Conservation (phyloP, 1,140 invertebrate genomes). For the Drosophila repleta region DNA sequence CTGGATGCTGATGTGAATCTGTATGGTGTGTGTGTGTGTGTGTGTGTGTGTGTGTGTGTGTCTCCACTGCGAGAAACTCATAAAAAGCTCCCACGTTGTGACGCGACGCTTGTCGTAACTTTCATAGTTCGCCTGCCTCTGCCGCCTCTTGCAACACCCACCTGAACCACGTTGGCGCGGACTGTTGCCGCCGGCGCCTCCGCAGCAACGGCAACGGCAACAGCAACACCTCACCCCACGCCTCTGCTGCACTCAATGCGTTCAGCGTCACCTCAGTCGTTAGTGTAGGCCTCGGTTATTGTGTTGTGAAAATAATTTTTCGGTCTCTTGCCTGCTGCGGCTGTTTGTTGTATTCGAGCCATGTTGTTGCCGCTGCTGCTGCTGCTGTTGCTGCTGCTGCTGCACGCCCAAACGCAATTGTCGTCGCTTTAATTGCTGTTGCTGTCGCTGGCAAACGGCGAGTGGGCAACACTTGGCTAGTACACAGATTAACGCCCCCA, state of each 20-base stretch:
- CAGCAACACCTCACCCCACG: conserved; percentile 1
- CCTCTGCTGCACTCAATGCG: conserved; percentile 16
- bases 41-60: conserved; percentile 7
- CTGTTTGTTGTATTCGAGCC: not conserved
- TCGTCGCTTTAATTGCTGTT: conserved; percentile 75
- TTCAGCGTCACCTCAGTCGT: conserved; percentile 36
- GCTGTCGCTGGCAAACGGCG: conserved; percentile 23
- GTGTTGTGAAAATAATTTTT: conserved; percentile 50
- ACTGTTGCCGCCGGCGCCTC: conserved; percentile 45
- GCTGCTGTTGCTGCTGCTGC: conserved; percentile 14
- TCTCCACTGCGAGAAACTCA: conserved; percentile 58
- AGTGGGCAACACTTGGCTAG: conserved; percentile 64
- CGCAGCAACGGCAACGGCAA: conserved; percentile 20
- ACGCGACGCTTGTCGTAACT: conserved; percentile 69
- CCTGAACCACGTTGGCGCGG: conserved; percentile 23
- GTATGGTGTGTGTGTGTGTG: not conserved
- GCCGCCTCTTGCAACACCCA: conserved; percentile 24
- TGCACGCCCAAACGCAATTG: conserved; percentile 66
- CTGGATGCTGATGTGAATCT: conserved; percentile 41
- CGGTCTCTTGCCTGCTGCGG: conserved; percentile 44
- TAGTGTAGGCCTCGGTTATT: conserved; percentile 42
- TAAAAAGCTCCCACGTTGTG: conserved; percentile 74
- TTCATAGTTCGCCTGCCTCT: conserved; percentile 12
- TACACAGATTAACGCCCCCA: conserved; percentile 70
- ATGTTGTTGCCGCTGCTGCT: not conserved